A percentile compares a stretch with the other conserved stretches of the same genome.
Evolutionary conservation across 2,113 vertebrate species (phyloP).

Genomic region (Carassius carassius): DNA sequence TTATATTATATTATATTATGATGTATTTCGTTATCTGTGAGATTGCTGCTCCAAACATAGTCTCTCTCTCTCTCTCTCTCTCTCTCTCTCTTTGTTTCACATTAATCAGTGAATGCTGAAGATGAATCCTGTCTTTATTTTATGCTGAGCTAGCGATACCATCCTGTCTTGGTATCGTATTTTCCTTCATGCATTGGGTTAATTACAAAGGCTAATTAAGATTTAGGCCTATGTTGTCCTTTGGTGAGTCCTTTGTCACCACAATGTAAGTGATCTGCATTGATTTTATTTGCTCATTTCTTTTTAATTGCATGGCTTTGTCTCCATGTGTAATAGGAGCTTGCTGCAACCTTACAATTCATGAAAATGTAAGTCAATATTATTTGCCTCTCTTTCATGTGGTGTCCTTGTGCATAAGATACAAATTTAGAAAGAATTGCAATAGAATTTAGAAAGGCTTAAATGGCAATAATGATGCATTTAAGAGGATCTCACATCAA

Average conservation of each 20-base stretch:
- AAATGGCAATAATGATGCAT: neutral
- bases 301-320: constrained; percentile 76
- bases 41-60: neutral
- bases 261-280: constrained; percentile 75
- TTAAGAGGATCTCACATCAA: neutral
- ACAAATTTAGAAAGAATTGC: constrained; percentile 31
- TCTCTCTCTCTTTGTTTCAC: neutral
- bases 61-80: no score
- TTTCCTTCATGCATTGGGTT: constrained; percentile 20
- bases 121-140: constrained; percentile 13
- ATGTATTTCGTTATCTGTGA: neutral
- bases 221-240: constrained; percentile 69
- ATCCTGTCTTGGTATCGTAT: neutral
- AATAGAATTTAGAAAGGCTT: neutral
- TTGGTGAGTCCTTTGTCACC: constrained; percentile 74
- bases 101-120: constrained; percentile 1
- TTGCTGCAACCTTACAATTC: constrained; percentile 64
- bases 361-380: constrained; percentile 58
- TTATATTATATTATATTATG: neutral
- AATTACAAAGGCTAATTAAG: constrained; percentile 71
- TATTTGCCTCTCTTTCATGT: constrained; percentile 58
- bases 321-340: constrained; percentile 71
- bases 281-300: constrained; percentile 79
- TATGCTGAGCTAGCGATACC: neutral
- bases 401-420: constrained; percentile 57